phyloP scores from a whole-genome alignment of 2,113 vertebrate species.

The Bungarus multicinctus region DNA sequence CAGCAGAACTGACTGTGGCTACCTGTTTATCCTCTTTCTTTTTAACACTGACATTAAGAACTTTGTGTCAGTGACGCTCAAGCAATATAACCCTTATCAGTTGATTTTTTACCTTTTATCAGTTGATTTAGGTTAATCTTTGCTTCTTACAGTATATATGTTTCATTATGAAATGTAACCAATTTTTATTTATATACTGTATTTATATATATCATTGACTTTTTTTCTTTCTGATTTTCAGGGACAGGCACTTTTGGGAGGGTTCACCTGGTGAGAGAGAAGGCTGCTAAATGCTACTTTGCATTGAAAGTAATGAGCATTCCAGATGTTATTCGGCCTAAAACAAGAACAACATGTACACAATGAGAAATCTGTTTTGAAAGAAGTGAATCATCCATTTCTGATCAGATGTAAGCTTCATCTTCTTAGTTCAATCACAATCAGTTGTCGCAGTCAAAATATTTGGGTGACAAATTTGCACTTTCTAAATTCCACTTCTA shows the following conservation, averaged over 20 bases:
- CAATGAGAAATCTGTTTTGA: slow-evolving; percentile 92
- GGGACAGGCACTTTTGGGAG: slow-evolving; percentile 93
- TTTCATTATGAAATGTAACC: not conserved
- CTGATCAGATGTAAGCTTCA: slow-evolving; percentile 86
- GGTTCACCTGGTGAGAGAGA: slow-evolving; percentile 90
- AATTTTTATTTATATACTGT: not conserved
- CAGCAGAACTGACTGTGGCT: not conserved
- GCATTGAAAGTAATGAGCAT: slow-evolving; percentile 97
- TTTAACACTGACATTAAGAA: not conserved
- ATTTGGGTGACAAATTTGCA: not conserved
- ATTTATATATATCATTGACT: not conserved
- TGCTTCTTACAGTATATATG: not conserved
- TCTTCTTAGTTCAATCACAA: accelerated
- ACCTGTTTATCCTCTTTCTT: not conserved
- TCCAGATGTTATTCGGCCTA: slow-evolving; percentile 88
- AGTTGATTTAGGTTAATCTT: not conserved
- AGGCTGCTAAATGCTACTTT: slow-evolving; percentile 76
- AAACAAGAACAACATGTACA: slow-evolving; percentile 96
- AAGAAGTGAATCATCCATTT: slow-evolving; percentile 90
- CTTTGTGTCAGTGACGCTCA: not conserved
- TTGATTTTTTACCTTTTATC: not conserved
- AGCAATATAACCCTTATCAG: not conserved
- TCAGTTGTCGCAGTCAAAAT: not conserved
- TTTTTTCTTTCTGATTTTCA: slow-evolving; percentile 52
- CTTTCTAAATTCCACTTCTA: not conserved